A percentile compares a stretch with the other conserved stretches of the same genome.
Conservation (phyloP, 2,113 vertebrate species). For the Ceyx melanurus region DNA sequence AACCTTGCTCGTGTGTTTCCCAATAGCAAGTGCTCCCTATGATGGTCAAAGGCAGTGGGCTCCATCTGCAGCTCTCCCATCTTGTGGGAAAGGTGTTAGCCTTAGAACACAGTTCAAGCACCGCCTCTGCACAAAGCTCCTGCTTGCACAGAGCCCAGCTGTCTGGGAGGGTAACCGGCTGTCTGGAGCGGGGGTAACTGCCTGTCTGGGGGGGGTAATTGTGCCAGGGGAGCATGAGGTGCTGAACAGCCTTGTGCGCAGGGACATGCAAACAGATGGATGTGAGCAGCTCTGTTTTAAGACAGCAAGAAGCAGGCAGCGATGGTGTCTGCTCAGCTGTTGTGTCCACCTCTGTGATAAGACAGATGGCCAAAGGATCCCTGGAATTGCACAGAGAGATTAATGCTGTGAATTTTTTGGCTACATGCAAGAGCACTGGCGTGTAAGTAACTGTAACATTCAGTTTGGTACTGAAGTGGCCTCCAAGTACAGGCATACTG, state of each 20-base stretch:
- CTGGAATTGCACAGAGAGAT: background rate
- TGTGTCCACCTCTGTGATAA: background rate
- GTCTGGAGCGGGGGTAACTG: background rate
- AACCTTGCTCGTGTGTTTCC: background rate
- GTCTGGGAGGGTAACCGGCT: background rate
- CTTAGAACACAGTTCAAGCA: background rate
- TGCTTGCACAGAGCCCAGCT: background rate
- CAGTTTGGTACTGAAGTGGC: background rate
- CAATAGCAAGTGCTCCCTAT: background rate
- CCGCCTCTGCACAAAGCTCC: background rate
- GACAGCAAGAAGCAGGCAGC: background rate
- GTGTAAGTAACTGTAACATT: background rate
- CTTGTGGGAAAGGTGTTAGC: background rate
- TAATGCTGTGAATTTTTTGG: background rate
- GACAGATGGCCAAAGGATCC: background rate
- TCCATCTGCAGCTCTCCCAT: background rate
- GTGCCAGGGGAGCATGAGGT: background rate
- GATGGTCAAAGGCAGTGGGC: background rate
- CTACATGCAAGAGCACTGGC: background rate
- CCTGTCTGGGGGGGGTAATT: background rate
- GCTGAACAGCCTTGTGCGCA: rapidly evolving
- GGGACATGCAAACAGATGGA: background rate
- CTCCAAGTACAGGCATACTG: background rate
- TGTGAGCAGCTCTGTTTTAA: background rate
- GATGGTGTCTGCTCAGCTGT: background rate